Evolutionary conservation across 2,888 invertebrate genomes (phyloP).

Genomic region (Stenoptilia bipunctidactyla): DNA sequence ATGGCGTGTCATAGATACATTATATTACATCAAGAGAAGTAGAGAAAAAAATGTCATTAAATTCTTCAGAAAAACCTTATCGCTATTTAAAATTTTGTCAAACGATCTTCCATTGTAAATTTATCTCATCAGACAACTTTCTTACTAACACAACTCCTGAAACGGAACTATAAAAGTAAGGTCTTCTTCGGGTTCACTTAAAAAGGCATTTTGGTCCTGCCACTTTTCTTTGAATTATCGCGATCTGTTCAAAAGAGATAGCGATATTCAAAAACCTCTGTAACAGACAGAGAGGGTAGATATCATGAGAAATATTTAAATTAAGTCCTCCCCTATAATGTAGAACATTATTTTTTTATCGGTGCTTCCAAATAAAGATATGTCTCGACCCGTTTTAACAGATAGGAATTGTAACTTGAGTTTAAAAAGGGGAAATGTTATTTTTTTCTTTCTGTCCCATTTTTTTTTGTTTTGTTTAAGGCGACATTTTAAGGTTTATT

Average conservation of each 20-base stretch:
- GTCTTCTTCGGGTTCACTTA: slow-evolving; percentile 45
- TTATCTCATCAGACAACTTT: too few relatives aligned
- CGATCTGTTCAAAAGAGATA: slow-evolving; percentile 26
- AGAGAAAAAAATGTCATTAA: too few relatives aligned
- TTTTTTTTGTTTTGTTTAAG: too few relatives aligned
- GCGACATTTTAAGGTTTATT: too few relatives aligned
- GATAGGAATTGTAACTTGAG: background rate
- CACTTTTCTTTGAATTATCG: slow-evolving; percentile 45
- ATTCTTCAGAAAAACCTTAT: too few relatives aligned
- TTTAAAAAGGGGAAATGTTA: background rate
- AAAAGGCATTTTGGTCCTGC: slow-evolving; percentile 39
- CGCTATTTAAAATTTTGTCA: too few relatives aligned
- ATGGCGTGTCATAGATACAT: too few relatives aligned
- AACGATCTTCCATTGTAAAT: too few relatives aligned
- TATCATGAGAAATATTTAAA: slow-evolving; percentile 58
- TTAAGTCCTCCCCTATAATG: slow-evolving; percentile 60
- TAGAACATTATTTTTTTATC: slow-evolving; percentile 68
- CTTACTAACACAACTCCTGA: background rate
- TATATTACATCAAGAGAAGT: too few relatives aligned
- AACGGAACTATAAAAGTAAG: slow-evolving; percentile 17
- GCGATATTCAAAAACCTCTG: slow-evolving; percentile 10
- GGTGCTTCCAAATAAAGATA: slow-evolving; percentile 55
- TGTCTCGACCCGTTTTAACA: slow-evolving; percentile 21
- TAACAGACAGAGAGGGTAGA: slow-evolving; percentile 24
- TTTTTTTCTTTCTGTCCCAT: too few relatives aligned